phyloP scores from a whole-genome alignment of 2,888 invertebrate genomes.

The Sclerodermus sp. region DNA sequence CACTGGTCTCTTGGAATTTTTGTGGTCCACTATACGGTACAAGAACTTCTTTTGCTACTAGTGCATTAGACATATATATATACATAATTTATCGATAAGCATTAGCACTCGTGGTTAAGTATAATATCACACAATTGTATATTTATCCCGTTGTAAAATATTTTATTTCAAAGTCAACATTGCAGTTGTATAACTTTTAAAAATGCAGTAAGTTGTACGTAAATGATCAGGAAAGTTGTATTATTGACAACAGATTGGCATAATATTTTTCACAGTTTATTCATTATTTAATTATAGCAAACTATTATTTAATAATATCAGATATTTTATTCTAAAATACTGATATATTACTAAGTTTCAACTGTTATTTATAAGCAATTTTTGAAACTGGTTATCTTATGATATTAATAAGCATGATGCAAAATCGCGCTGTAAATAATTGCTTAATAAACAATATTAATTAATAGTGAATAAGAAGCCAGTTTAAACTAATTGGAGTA shows the following conservation, averaged over 20 bases:
- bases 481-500: no score
- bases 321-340: no score
- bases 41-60: constrained; percentile 35
- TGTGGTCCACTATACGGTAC: constrained; percentile 30
- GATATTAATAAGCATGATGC: constrained; percentile 27
- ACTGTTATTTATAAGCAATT: neutral
- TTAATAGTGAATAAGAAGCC: no score
- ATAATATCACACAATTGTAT: constrained; percentile 29
- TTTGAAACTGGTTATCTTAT: constrained; percentile 5
- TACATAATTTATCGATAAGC: constrained; percentile 43
- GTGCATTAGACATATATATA: constrained; percentile 32
- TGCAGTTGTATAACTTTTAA: no score
- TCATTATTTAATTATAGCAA: no score
- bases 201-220: constrained; percentile 9
- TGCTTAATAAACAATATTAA: constrained; percentile 23
- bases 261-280: constrained; percentile 34
- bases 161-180: constrained; percentile 16
- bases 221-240: constrained; percentile 15
- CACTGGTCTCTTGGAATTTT: constrained; percentile 16
- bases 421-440: constrained; percentile 43
- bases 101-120: constrained; percentile 38
- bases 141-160: constrained; percentile 35
- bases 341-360: no score
- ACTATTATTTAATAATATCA: no score
- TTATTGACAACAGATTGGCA: constrained; percentile 21